These are phyloP conservation scores for Pogonomyrmex californicus DNA, from an alignment of 1,140 invertebrate species.

Conservation along the genomic window DNA sequence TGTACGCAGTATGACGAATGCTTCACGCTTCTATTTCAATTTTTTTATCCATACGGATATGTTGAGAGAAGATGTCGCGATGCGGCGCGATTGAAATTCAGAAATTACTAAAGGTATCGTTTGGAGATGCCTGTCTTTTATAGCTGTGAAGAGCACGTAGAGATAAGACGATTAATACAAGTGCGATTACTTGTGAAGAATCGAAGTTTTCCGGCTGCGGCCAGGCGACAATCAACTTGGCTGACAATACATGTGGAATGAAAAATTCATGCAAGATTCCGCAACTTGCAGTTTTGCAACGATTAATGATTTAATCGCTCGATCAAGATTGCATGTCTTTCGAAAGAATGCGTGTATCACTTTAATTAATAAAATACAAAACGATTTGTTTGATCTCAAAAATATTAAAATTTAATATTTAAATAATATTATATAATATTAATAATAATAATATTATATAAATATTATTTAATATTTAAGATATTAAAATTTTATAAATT, in stretches of 20 bases:
- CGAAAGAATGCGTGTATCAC: background rate
- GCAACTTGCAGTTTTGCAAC: slow-evolving; percentile 3
- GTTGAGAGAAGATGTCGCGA: background rate
- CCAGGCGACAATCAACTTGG: background rate
- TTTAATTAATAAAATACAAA: background rate
- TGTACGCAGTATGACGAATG: background rate
- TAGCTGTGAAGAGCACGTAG: slow-evolving; percentile 66
- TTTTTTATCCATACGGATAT: background rate
- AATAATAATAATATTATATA: too few species aligned
- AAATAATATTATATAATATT: too few species aligned
- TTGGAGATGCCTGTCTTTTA: slow-evolving; percentile 79
- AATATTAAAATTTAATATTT: background rate
- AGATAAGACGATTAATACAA: slow-evolving; percentile 65
- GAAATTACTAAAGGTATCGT: slow-evolving; percentile 76
- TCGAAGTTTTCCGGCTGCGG: slow-evolving; percentile 14
- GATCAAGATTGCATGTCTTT: background rate
- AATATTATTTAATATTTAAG: too few species aligned
- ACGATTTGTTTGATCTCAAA: background rate
- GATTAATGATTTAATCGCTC: background rate
- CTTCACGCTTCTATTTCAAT: background rate
- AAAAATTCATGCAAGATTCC: background rate
- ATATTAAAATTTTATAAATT: background rate
- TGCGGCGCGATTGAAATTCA: slow-evolving; percentile 48
- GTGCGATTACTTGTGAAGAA: background rate
- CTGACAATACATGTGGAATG: background rate